Conservation (phyloP, 2,113 vertebrate genomes). For the Chloebia gouldiae region DNA sequence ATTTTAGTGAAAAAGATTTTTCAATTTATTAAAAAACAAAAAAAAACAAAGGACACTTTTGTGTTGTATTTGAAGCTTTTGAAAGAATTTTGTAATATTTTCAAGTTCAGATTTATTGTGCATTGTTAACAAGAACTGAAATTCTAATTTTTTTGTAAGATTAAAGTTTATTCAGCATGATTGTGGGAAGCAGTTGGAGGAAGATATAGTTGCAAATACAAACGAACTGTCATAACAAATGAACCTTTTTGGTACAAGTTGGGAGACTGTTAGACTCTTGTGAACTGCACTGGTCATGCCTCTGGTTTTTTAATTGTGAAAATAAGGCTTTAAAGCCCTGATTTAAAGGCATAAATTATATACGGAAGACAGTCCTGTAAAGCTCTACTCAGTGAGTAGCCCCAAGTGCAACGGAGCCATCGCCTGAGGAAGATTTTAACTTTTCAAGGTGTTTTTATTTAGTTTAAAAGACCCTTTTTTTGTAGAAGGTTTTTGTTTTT, state of each 20-base stretch:
- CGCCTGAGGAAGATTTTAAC: constrained; percentile 14
- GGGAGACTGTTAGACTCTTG: constrained; percentile 72
- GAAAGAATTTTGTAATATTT: constrained; percentile 86
- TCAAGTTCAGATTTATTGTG: constrained; percentile 85
- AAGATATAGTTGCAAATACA: constrained; percentile 76
- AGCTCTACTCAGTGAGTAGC: constrained; percentile 57
- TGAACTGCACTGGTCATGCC: constrained; percentile 75
- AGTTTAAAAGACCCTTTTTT: constrained; percentile 10
- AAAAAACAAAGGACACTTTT: constrained; percentile 84
- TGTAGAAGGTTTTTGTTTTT: background rate
- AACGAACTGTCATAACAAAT: constrained; percentile 77
- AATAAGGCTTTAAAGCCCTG: constrained; percentile 54
- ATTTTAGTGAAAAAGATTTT: constrained; percentile 76
- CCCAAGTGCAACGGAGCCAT: constrained; percentile 25
- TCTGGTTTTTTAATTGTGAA: constrained; percentile 59
- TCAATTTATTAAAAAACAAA: constrained; percentile 85
- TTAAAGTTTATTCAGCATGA: constrained; percentile 79
- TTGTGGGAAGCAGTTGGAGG: constrained; percentile 76
- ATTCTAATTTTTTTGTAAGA: constrained; percentile 84
- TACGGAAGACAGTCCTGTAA: constrained; percentile 16
- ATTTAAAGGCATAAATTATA: constrained; percentile 39
- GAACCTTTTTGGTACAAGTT: constrained; percentile 83
- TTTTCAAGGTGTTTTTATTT: constrained; percentile 54
- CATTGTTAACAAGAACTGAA: constrained; percentile 81
- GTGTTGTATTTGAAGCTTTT: constrained; percentile 98